phyloP scores from a whole-genome alignment of 1,140 invertebrate genomes.

The Rhizoglyphus robini region DNA sequence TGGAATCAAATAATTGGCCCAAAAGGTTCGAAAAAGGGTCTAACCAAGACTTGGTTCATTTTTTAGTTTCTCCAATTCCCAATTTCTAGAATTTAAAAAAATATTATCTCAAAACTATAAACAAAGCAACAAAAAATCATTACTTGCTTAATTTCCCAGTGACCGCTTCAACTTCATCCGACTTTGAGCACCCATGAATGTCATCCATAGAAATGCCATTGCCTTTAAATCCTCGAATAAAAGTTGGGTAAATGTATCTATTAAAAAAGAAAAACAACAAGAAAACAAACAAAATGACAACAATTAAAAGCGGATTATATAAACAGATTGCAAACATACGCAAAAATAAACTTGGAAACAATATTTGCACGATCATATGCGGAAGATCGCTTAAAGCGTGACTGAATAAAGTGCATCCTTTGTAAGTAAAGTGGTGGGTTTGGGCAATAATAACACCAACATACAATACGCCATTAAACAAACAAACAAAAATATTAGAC shows the following conservation, averaged over 20 bases:
- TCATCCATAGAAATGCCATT: conserved; percentile 6
- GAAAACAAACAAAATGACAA: too few relatives aligned
- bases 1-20: not conserved
- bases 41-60: not conserved
- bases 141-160: not conserved
- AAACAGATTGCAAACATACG: too few relatives aligned
- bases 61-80: not conserved
- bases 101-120: too few relatives aligned
- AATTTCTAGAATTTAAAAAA: too few relatives aligned
- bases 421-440: too few relatives aligned
- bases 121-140: not conserved
- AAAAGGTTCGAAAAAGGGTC: not conserved
- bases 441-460: too few relatives aligned
- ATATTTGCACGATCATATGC: not conserved
- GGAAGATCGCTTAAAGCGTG: not conserved
- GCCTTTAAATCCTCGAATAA: not conserved
- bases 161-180: conserved; percentile 15
- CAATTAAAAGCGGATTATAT: too few relatives aligned
- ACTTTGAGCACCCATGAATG: not conserved
- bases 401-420: too few relatives aligned
- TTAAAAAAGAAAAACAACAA: too few relatives aligned
- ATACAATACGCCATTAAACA: too few relatives aligned
- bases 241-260: conserved; percentile 5
- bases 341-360: not conserved
- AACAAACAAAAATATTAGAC: too few relatives aligned